Evolutionary conservation across 2,113 vertebrate species (phyloP).

Genomic region (Tachuris rubrigastra): DNA sequence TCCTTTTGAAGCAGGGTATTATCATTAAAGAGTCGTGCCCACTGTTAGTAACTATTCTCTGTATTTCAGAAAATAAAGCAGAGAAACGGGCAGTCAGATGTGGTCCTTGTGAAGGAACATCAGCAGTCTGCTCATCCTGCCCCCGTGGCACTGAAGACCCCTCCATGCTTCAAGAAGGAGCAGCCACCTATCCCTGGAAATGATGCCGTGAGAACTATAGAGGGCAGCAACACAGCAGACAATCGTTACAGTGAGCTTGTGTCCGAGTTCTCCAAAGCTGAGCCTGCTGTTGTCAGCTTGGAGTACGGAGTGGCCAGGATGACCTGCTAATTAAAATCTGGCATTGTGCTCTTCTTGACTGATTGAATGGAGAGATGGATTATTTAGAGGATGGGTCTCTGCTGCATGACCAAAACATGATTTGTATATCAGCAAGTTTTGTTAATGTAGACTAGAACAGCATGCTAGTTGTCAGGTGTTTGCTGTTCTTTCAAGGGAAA

Average conservation of each 20-base stretch:
- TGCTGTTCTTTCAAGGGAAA: conserved; percentile 36
- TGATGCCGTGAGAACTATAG: conserved; percentile 85
- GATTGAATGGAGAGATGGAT: background rate
- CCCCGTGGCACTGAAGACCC: conserved; percentile 77
- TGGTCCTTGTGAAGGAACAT: conserved; percentile 68
- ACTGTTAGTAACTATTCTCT: background rate
- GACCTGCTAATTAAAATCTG: conserved; percentile 81
- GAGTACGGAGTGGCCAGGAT: conserved; percentile 95
- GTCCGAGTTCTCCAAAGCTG: conserved; percentile 83
- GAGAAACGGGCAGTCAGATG: conserved; percentile 70
- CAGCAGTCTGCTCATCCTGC: conserved; percentile 60
- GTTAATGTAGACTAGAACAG: conserved; percentile 41
- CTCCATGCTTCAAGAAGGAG: conserved; percentile 82
- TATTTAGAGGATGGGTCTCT: conserved; percentile 6
- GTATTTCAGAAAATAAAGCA: conserved; percentile 83
- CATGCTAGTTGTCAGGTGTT: conserved; percentile 26
- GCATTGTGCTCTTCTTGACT: background rate
- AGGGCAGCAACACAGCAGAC: conserved; percentile 90
- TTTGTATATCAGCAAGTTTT: conserved; percentile 18
- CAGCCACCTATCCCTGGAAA: conserved; percentile 69
- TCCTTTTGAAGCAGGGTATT: background rate
- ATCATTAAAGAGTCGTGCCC: background rate
- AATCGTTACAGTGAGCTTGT: conserved; percentile 87
- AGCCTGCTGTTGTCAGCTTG: conserved; percentile 89
- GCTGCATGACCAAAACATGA: conserved; percentile 23